Evolutionary conservation across 2,797 vertebrate genomes (phyloP).

Genomic region (Anomalospiza imberbis): DNA sequence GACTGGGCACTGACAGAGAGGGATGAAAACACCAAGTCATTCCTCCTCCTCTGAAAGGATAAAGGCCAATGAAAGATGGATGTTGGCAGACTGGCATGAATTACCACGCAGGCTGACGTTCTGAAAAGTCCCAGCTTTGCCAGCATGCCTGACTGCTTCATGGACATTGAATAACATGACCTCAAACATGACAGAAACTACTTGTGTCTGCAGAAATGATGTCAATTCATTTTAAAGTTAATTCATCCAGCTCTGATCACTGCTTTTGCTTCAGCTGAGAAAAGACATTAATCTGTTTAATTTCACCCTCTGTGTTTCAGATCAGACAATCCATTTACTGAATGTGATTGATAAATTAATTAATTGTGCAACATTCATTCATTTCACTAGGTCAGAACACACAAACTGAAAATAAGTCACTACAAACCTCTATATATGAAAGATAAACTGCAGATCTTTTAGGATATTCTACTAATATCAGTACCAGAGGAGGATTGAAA

Average conservation of each 20-base stretch:
- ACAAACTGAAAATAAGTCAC: neutral
- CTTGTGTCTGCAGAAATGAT: neutral
- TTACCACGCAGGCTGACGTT: neutral
- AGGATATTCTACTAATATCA: neutral
- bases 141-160: neutral
- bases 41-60: neutral
- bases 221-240: neutral
- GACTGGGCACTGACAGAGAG: neutral
- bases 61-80: neutral
- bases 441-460: neutral
- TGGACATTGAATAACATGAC: neutral
- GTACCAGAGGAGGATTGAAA: neutral
- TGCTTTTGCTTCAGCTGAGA: neutral
- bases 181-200: neutral
- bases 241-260: constrained; percentile 18
- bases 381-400: neutral
- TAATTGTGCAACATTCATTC: neutral
- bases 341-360: constrained; percentile 28
- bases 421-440: neutral
- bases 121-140: constrained; percentile 19
- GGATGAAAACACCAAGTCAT: neutral
- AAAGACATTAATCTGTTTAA: constrained; percentile 24
- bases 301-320: constrained; percentile 21
- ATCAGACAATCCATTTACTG: constrained; percentile 14
- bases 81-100: constrained; percentile 12